Base-by-base conservation (phyloP, 2,888 invertebrate genomes). In the Drosophila nigricruria region DNA sequence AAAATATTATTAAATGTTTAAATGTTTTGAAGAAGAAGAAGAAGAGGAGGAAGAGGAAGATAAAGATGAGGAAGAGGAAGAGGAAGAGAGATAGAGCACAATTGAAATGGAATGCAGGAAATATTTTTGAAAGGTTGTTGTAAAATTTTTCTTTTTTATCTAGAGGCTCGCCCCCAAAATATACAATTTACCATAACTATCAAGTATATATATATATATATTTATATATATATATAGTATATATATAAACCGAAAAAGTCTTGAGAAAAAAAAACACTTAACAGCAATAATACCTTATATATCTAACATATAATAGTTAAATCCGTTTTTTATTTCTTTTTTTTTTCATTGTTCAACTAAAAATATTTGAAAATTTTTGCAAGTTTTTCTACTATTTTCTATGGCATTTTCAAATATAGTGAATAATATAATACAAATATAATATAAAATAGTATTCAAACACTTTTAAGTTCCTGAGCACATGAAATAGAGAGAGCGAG, bases 391-490 rank as follows among this genome's bases (percentile, higher is more conserved):
- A 77, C 77, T 61, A 58, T 79, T 77, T 77, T 77, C 63, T 79
- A 77, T 67, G 66, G 53, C 59, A 70, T 77, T 77, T 79, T 79
- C 80, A 68, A 76, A 43, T 57, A 57, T 54, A 47, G 30, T 23
- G 45, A 36, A 40, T 40, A 16, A 30, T 12, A 23, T 34, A 40
- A 40, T 30, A 12, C 9, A 32, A 18, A 57, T 36, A 52, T 20
- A 20, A 32, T 34, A 52, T 23, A 27, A 25, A 43, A 43, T 56
- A 56, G 10, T 32, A 59, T 50, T 36, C 20, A 57, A 57, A 50
- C 54, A 78, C 65, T 61, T 81, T 79, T 58, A 18, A 72, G 79
- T 79, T 79, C 79, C 79, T 81, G 63, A 81, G 56, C 58, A 61
- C 38, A 53, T 12, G 23, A 52, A 34, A 38, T 6, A 38, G 43